phyloP scores from a whole-genome alignment of 2,888 invertebrate species.

The Apamea monoglypha region DNA sequence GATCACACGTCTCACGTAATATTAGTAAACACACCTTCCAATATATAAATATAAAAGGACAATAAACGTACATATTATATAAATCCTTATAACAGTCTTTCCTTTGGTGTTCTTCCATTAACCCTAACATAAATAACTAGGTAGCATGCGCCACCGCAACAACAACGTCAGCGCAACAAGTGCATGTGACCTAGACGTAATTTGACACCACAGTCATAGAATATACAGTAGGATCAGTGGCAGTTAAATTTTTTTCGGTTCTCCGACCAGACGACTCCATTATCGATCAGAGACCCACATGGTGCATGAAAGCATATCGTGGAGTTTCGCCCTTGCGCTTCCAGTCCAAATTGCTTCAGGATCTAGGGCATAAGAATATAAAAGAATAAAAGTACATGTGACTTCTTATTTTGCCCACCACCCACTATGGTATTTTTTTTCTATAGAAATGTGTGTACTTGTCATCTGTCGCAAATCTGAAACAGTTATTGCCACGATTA shows the following conservation, averaged over 20 bases:
- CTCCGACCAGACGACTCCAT: not conserved
- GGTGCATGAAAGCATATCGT: not conserved
- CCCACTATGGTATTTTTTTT: too few species aligned
- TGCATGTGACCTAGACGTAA: slow-evolving; percentile 13
- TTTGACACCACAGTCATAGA: slow-evolving; percentile 10
- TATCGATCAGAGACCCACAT: not conserved
- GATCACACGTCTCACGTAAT: too few species aligned
- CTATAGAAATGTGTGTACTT: too few species aligned
- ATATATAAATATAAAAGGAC: too few species aligned
- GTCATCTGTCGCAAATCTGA: too few species aligned
- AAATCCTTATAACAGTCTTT: too few species aligned
- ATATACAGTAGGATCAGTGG: not conserved
- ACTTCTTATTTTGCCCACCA: not conserved
- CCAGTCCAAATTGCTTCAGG: not conserved
- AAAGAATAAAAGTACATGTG: not conserved
- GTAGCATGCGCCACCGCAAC: slow-evolving; percentile 10
- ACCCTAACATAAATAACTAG: too few species aligned
- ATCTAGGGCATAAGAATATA: not conserved
- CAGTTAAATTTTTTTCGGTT: not conserved
- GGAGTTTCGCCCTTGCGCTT: not conserved
- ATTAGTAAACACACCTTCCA: too few species aligned
- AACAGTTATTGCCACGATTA: too few species aligned
- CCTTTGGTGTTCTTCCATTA: too few species aligned
- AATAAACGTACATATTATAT: too few species aligned
- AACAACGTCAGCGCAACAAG: slow-evolving; percentile 31